Percentiles rank a stretch among this genome's conserved stretches.
phyloP scores from a whole-genome alignment of 2,797 vertebrate genomes.

The Liasis olivaceus region DNA sequence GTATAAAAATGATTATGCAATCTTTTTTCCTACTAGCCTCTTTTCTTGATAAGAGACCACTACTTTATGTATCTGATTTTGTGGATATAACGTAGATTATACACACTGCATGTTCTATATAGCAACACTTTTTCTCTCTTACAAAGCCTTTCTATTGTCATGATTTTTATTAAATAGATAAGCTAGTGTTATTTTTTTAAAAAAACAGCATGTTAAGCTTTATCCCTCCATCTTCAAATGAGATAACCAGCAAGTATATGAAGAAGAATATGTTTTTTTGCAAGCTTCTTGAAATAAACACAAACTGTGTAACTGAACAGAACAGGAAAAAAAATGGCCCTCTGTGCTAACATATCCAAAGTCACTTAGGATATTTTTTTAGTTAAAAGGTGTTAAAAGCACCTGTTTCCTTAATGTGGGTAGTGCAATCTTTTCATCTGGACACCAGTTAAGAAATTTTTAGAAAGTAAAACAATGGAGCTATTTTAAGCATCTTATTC shows the following conservation, averaged over 20 bases:
- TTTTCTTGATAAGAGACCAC: not conserved
- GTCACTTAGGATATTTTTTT: not conserved
- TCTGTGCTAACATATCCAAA: not conserved
- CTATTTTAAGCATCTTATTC: not conserved
- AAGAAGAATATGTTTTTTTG: not conserved
- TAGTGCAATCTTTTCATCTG: not conserved
- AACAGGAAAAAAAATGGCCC: not conserved
- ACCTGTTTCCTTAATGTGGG: not conserved
- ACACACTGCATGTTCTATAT: not conserved
- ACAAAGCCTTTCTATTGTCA: not conserved
- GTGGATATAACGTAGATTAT: not conserved
- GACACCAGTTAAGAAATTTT: not conserved
- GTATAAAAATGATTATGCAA: not conserved
- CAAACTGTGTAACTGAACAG: not conserved
- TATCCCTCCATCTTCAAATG: not conserved
- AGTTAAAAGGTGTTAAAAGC: not conserved
- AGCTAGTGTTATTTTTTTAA: not conserved
- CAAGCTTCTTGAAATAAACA: not conserved
- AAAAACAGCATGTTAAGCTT: not conserved
- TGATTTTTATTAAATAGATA: not conserved
- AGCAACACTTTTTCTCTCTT: not conserved
- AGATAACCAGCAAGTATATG: not conserved
- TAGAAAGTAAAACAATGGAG: not conserved
- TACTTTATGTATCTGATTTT: not conserved
- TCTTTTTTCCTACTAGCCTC: not conserved